Percentiles rank a stretch among this genome's conserved stretches.
Conservation (phyloP, 2,888 invertebrate species). For the Dexiosoma caninum region DNA sequence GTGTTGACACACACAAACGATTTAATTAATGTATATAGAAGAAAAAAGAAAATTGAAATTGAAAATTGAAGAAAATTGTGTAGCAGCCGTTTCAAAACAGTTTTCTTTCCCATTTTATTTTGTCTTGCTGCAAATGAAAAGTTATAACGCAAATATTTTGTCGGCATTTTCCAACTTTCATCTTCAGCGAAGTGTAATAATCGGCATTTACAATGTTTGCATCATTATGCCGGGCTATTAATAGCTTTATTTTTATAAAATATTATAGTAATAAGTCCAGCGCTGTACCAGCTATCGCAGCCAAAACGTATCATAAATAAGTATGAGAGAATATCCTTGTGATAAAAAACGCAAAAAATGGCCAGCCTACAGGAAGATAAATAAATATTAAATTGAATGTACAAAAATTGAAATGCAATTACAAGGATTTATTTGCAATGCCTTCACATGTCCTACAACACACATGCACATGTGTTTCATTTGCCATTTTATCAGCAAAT, state of each 20-base stretch:
- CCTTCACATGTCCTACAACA: not conserved
- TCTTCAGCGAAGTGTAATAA: slow-evolving; percentile 37
- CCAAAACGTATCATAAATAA: too few species aligned
- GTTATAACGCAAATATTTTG: not conserved
- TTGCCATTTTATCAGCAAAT: slow-evolving; percentile 45
- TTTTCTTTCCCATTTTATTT: too few species aligned
- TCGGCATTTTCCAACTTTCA: slow-evolving; percentile 52
- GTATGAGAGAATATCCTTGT: not conserved
- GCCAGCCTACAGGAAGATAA: slow-evolving; percentile 44
- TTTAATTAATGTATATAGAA: too few species aligned
- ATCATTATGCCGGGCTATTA: slow-evolving; percentile 34
- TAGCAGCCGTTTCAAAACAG: too few species aligned
- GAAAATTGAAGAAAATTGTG: too few species aligned
- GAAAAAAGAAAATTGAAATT: too few species aligned
- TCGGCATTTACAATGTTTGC: slow-evolving; percentile 33
- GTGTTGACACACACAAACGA: too few species aligned
- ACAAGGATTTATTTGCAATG: slow-evolving; percentile 35
- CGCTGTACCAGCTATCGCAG: too few species aligned
- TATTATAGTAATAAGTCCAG: too few species aligned
- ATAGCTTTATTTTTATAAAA: not conserved
- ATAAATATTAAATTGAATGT: slow-evolving; percentile 6
- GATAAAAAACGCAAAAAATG: slow-evolving; percentile 61
- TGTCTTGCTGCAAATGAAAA: not conserved
- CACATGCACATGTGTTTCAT: not conserved
- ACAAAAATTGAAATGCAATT: slow-evolving; percentile 58